Percentiles rank a stretch among this genome's conserved stretches.
Evolutionary conservation across 2,113 vertebrate species (phyloP).

Genomic region (Phylloscopus trochiloides): DNA sequence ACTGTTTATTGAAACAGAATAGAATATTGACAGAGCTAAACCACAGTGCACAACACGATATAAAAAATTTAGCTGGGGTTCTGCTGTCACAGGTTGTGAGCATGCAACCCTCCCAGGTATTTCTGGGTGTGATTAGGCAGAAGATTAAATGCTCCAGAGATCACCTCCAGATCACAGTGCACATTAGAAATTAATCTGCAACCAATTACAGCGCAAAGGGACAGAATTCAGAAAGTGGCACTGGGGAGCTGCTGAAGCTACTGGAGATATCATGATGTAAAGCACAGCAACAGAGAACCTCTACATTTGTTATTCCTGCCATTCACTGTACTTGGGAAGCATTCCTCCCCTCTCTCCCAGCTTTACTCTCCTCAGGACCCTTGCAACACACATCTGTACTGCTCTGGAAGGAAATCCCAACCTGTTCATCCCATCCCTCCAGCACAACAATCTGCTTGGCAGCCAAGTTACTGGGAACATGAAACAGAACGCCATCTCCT

Average conservation of each 20-base stretch:
- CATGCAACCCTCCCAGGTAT: neutral
- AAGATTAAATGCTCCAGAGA: neutral
- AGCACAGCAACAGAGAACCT: neutral
- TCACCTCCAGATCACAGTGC: neutral
- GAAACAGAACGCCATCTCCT: neutral
- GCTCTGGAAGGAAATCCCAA: neutral
- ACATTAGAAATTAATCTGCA: neutral
- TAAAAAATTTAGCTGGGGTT: neutral
- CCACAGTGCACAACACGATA: neutral
- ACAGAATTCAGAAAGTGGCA: neutral
- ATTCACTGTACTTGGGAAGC: neutral
- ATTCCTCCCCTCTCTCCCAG: neutral
- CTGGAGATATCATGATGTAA: neutral
- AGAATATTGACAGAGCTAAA: neutral
- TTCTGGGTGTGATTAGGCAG: neutral
- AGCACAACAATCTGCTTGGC: neutral
- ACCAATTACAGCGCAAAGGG: neutral
- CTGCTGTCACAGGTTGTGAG: neutral
- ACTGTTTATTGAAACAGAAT: neutral
- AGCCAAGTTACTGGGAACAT: neutral
- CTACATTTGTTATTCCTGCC: neutral
- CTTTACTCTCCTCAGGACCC: neutral
- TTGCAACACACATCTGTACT: neutral
- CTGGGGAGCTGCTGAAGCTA: neutral
- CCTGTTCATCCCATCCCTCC: neutral